Base-by-base conservation (phyloP, 2,797 vertebrate genomes). In the Coregonus suidteri region DNA sequence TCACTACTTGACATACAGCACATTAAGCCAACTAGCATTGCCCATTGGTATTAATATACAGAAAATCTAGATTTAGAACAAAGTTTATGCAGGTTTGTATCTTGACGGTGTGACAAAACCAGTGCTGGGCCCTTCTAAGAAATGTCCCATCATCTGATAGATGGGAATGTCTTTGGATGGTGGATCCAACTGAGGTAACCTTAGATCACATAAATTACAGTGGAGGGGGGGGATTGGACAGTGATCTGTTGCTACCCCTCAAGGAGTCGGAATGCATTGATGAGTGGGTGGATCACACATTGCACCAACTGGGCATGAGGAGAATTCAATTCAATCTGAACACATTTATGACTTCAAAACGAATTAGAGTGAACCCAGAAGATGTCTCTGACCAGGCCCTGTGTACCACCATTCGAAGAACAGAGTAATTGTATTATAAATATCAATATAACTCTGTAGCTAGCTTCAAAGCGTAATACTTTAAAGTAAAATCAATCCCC, bases 401-500 rank as follows among this genome's bases (percentile, higher is more conserved):
- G 41, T 51, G n/a, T 71, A 52, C 20, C 20, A 56, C 15, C 76
- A 20, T 86, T 88, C 83, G 83, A 56, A 83, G 87, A 76, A 79
- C 87, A 87, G 87, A 88, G 86, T 88, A 77, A 81, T 83, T 86
- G 87, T 91, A 91, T 90, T 90, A 87, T 87, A 82, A 92, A 89
- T 84, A 88, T 88, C 87, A 88, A 87, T 90, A 90, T 87, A 87
- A 76, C 62, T 75, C 77, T 62, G 78, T 78, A 68, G 78, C 69
- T 82, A 30, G 81, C 90, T 91, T 92, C 91, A 93, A 93, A 92
- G 88, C 82, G 75, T 25, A 34, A 62, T 64, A 88, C 90, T 86
- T 91, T 93, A 90, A 92, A 90, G 90, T 92, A 85, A 88, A 93
- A 93, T 93, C 91, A 93, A 86, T 89, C 87, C 89, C 71, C 82